phyloP scores from a whole-genome alignment of 2,797 vertebrate species.

The Sternarchorhynchus goeldii region DNA sequence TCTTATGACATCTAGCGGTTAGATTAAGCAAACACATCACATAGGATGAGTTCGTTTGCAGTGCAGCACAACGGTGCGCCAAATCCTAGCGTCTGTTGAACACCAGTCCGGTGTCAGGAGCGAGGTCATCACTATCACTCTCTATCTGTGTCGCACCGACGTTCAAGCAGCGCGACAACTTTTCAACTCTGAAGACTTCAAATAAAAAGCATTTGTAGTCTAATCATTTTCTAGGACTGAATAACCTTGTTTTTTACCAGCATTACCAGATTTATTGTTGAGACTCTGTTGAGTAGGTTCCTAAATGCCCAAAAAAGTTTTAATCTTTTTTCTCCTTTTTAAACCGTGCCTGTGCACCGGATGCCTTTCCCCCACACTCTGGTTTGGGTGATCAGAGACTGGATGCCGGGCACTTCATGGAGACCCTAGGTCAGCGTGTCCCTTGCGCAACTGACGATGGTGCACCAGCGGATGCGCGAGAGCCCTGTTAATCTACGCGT shows the following conservation, averaged over 20 bases:
- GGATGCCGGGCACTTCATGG: too few species aligned
- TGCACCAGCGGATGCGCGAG: slow-evolving; percentile 41
- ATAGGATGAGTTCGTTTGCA: neutral
- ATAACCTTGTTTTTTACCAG: too few species aligned
- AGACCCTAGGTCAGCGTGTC: slow-evolving; percentile 35
- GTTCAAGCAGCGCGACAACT: slow-evolving; percentile 4
- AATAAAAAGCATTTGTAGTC: too few species aligned
- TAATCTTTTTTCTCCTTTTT: too few species aligned
- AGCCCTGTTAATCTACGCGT: slow-evolving; percentile 22
- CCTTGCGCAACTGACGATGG: slow-evolving; percentile 44
- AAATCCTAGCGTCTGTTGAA: slow-evolving; percentile 22
- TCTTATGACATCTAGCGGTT: slow-evolving; percentile 47
- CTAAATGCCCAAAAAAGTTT: too few species aligned
- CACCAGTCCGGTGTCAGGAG: neutral
- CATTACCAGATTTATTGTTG: too few species aligned
- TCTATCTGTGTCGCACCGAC: neutral
- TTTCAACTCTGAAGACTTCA: too few species aligned
- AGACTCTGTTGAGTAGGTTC: too few species aligned
- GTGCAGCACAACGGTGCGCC: slow-evolving; percentile 39
- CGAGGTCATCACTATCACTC: neutral
- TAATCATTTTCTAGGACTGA: too few species aligned
- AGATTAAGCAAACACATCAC: slow-evolving; percentile 8
- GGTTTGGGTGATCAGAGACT: too few species aligned
- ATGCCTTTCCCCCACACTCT: too few species aligned
- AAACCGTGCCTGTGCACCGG: too few species aligned